These are phyloP conservation scores for Archips crataeganus DNA, from an alignment of 2,888 invertebrate genomes.

Conservation along the genomic window DNA sequence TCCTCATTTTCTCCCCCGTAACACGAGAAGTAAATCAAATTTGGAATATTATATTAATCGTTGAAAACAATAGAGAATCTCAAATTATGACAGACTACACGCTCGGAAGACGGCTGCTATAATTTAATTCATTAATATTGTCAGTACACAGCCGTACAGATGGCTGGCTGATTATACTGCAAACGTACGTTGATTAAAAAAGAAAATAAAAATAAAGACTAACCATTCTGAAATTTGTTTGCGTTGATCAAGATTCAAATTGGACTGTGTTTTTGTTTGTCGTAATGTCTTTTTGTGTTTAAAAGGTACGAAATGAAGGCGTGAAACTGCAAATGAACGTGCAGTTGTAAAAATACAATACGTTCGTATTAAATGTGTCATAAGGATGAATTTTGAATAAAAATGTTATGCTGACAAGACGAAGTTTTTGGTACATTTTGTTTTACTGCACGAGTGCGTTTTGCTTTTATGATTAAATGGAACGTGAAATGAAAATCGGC, in stretches of 20 bases:
- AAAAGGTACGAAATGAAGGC: neutral
- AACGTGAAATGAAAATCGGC: neutral
- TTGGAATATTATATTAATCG: constrained; percentile 10
- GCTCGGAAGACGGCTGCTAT: constrained; percentile 3
- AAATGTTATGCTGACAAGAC: neutral
- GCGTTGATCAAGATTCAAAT: neutral
- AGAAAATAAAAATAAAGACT: neutral
- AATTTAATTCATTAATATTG: constrained; percentile 10
- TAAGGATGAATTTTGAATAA: neutral
- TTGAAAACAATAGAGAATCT: constrained; percentile 22
- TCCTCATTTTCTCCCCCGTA: neutral
- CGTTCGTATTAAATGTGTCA: neutral
- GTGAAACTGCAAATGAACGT: neutral
- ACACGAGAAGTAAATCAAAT: constrained; percentile 13
- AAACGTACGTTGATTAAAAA: neutral
- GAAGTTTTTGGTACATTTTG: neutral
- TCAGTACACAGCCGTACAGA: neutral
- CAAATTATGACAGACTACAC: constrained; percentile 25
- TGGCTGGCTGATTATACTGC: neutral
- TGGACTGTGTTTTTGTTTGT: neutral
- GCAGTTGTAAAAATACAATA: neutral
- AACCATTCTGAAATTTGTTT: neutral
- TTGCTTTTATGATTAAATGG: neutral
- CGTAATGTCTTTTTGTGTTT: neutral
- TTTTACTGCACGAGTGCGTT: constrained; percentile 5